Base-by-base conservation (phyloP, 2,888 invertebrate species). In the Stenodera caucasica region DNA sequence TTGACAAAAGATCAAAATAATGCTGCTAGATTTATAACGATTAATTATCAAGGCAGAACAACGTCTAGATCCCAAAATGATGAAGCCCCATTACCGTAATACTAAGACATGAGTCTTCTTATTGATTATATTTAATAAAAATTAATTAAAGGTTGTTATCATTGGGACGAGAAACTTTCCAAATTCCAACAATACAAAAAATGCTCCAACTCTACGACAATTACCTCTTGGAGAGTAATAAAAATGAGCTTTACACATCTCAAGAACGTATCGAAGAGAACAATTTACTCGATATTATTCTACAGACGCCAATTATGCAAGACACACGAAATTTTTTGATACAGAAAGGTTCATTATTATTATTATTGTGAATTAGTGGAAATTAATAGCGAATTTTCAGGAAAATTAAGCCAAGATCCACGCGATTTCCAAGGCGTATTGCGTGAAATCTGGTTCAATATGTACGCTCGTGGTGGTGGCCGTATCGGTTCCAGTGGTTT, bases 401-500 rank as follows among this genome's bases (percentile, higher is more conserved):
- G 87, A 8, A 81, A 84, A 67, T 84, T 90, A 1, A 80, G 85
- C 0, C 84, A 84, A 32, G 88, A 89, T 75, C 88, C 88, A 0
- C 85, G 82, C 72, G 88, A 88, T 35, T 91, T 91, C 75, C 85
- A 87, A 64, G 89, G 90, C 71, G 83, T 86, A n/a, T 77, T 92
- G 9, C 87, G 89, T 74, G 85, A 86, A 64, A 78, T 92, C 11
- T 92, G 92, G 92, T 92, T 92, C 75, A 88, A 88, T 32, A 84
- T 92, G 69, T 97, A 94, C 77, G 89, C 94, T 0, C 84, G 95
- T 64, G 89, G 91, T 30, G 84, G 86, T 72, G 90, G 92, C 29
- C 86, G 86, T 75, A 86, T 91, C 21, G 91, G 95, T 61, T 95
- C 96, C 70, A 91, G 91, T 37, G 96, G 94, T 1, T 96, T 96